A percentile compares a stretch with the other conserved stretches of the same genome.
Conservation (phyloP, 2,797 vertebrate species). For the Pantherophis alleghaniensis region DNA sequence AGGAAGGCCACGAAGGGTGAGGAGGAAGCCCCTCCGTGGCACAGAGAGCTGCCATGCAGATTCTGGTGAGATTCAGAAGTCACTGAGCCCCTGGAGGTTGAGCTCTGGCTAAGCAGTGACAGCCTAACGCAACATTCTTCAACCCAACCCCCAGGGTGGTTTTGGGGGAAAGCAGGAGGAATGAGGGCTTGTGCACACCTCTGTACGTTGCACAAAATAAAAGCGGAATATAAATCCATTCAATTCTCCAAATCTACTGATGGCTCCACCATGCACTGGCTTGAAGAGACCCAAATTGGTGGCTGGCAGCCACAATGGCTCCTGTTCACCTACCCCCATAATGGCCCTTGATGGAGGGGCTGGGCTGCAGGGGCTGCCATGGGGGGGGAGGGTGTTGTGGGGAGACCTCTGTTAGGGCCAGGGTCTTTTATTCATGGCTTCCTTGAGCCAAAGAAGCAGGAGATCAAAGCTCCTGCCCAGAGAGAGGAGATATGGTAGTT, state of each 20-base stretch:
- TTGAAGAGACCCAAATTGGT: not conserved
- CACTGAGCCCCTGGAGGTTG: not conserved
- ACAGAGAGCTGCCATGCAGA: not conserved
- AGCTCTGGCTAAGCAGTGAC: not conserved
- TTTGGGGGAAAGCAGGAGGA: not conserved
- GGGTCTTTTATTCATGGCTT: too few relatives aligned
- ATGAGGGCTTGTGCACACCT: not conserved
- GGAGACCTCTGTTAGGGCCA: too few relatives aligned
- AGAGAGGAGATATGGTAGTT: not conserved
- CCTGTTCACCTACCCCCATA: not conserved
- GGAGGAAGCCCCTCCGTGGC: not conserved
- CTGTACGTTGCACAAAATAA: not conserved
- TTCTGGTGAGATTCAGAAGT: not conserved
- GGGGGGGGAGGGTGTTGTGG: rapidly evolving
- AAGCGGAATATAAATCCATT: not conserved
- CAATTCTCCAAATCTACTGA: not conserved
- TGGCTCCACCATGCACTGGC: not conserved
- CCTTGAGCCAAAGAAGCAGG: not conserved
- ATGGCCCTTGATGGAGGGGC: not conserved
- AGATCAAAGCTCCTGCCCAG: not conserved
- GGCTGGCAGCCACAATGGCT: not conserved
- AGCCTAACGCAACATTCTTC: not conserved
- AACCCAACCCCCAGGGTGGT: not conserved
- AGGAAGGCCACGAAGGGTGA: not conserved
- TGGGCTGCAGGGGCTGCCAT: not conserved